Conservation (phyloP, 2,888 invertebrate genomes). For the Resseliella maxima region DNA sequence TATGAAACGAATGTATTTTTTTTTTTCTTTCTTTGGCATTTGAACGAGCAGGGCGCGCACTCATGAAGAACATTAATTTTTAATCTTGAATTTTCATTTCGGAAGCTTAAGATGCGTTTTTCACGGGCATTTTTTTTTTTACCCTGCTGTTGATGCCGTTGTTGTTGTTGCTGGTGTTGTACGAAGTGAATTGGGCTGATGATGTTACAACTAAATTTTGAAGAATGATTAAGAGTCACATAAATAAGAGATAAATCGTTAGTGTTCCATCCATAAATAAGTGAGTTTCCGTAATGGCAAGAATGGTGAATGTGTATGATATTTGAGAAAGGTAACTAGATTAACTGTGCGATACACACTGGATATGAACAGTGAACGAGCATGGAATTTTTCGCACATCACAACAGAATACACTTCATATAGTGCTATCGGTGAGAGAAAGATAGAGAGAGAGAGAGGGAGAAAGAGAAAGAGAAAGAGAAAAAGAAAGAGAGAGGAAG, state of each 20-base stretch:
- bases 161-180: background rate
- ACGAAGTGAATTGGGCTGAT: conserved; percentile 18
- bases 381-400: background rate
- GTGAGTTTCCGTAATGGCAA: conserved; percentile 38
- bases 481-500: too few relatives aligned
- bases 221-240: conserved; percentile 47
- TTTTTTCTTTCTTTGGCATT: background rate
- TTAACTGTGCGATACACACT: conserved; percentile 36
- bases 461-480: too few relatives aligned
- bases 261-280: conserved; percentile 52
- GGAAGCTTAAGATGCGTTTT: conserved; percentile 1
- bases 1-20: background rate
- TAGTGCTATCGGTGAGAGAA: background rate
- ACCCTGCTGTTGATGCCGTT: background rate
- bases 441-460: too few relatives aligned
- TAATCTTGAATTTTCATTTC: conserved; percentile 47
- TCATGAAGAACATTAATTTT: conserved; percentile 31
- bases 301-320: background rate
- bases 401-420: background rate
- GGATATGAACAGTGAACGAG: background rate
- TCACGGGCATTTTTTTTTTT: background rate
- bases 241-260: conserved; percentile 54
- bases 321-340: conserved; percentile 54
- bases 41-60: background rate
- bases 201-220: conserved; percentile 54